Evolutionary conservation across 2,888 invertebrate genomes (phyloP), one percentile per base, ranked within the genome.

Genomic region (Rotaria magnacalcarata): DNA sequence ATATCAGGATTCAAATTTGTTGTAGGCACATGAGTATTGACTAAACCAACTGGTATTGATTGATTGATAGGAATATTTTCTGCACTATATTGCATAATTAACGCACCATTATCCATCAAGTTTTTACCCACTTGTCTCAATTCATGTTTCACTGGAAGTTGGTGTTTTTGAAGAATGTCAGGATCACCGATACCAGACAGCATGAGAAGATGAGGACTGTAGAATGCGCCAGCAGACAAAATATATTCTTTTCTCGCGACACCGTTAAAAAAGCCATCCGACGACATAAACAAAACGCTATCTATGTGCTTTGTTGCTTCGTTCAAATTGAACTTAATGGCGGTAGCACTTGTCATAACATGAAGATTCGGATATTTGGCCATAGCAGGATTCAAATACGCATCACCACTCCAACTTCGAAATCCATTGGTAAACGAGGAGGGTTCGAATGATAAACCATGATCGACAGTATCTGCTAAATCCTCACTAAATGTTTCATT

Each of bases 221-320:
- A 80, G 7, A 80, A 80, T 47, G n/a, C 19, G 34, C 80, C 80
- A n/a, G 80, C 80, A 43, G 80, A 80, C 10, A 80, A 41, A 80
- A 80, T 80, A 21, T 80, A 80, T 47, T 80, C 80, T 47, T 80
- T 80, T 47, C n/a, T 24, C 2, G 80, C 80, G 3, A 47, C 16
- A 14, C 11, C 80, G 8, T 14, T 11, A 24, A 80, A 80, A 1
- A n/a, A 47, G 5, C 80, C 80, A 14, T 47, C 10, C 2, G 8
- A 11, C 0, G 80, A n/a, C 1, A 80, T 11, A 11, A 80, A 80
- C 8, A 80, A 16, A 47, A 80, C n/a, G 11, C 24, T 24, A 1
- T 80, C 24, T 3, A 80, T 47, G 2, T 7, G 47, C 7, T 80
- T 80, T 14, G 43, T 47, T 47, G 8, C 14, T 80, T 24, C 24